Evolutionary conservation across 2,888 invertebrate species (phyloP).

Genomic region (Hipparchia sbordonii): DNA sequence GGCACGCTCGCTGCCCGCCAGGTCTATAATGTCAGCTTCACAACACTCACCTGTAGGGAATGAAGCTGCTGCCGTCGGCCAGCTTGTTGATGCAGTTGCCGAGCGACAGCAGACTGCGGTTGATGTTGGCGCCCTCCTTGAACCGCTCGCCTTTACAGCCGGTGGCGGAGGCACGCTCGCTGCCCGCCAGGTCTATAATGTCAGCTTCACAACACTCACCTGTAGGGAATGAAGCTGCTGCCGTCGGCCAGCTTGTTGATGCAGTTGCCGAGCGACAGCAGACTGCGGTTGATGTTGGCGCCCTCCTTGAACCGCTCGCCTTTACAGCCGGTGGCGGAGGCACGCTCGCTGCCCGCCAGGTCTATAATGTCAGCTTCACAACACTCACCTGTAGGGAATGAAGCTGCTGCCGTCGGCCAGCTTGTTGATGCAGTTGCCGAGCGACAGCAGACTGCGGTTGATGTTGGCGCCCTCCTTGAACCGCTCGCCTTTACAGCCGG

Average conservation of each 20-base stretch:
- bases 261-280: too few species aligned
- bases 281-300: too few species aligned
- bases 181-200: background rate
- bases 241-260: too few species aligned
- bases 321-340: too few species aligned
- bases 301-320: too few species aligned
- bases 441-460: conserved; percentile 93
- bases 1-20: conserved; percentile 86
- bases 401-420: conserved; percentile 92
- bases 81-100: too few species aligned
- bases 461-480: conserved; percentile 98
- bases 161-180: conserved; percentile 69
- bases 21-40: background rate
- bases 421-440: conserved; percentile 95
- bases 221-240: too few species aligned
- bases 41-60: background rate
- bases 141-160: too few species aligned
- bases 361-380: background rate
- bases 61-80: too few species aligned
- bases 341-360: conserved; percentile 74
- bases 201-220: background rate
- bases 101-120: too few species aligned
- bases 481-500: conserved; percentile 90
- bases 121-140: too few species aligned
- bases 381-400: conserved; percentile 86